Percentiles rank a stretch among this genome's conserved stretches.
These are phyloP conservation scores for Hermaeophaga mercurialis DNA, from an alignment of 2,888 invertebrate species.

Conservation along the genomic window DNA sequence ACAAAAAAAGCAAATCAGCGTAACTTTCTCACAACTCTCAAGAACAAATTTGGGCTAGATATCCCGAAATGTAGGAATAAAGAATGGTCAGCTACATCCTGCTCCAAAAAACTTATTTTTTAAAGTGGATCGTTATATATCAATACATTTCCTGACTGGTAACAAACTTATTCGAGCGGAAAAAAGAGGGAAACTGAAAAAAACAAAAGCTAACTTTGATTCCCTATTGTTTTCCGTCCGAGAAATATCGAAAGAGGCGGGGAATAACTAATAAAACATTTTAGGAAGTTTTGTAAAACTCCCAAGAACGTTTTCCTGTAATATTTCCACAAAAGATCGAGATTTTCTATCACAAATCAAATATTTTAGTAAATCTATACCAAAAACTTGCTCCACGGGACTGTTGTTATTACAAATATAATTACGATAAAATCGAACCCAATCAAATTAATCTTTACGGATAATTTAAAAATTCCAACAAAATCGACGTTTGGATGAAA, in stretches of 20 bases:
- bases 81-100: neutral
- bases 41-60: neutral
- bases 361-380: too few relatives aligned
- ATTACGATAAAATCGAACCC: too few relatives aligned
- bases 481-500: too few relatives aligned
- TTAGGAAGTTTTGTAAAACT: constrained; percentile 10
- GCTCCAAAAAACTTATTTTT: constrained; percentile 18
- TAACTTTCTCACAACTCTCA: too few relatives aligned
- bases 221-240: constrained; percentile 28
- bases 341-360: too few relatives aligned
- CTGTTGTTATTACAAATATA: too few relatives aligned
- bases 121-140: constrained; percentile 23
- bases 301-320: neutral
- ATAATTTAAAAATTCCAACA: too few relatives aligned
- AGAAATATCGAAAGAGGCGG: constrained; percentile 23
- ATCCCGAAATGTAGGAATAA: neutral
- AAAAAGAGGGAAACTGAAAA: constrained; percentile 10
- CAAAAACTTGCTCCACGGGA: too few relatives aligned
- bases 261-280: constrained; percentile 15
- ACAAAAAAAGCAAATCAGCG: neutral
- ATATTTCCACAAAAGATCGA: too few relatives aligned
- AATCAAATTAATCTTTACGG: too few relatives aligned
- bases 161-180: constrained; percentile 21
- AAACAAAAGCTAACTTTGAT: constrained; percentile 28
- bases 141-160: constrained; percentile 21